Conservation (phyloP, 2,888 invertebrate species). For the Brachynemurus nebulosus region DNA sequence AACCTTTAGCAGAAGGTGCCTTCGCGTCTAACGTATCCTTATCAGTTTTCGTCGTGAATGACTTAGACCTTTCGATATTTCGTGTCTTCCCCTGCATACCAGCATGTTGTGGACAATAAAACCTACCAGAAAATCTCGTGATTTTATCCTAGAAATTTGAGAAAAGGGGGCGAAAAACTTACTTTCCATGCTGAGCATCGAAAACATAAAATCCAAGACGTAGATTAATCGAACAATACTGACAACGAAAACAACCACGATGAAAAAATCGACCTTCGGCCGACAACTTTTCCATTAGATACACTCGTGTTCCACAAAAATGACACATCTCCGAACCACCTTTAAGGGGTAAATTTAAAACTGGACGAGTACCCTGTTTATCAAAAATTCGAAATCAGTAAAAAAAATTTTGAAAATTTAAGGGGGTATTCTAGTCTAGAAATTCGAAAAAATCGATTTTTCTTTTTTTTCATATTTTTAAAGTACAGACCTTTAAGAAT, state of each 20-base stretch:
- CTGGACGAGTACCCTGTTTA: conserved; percentile 42
- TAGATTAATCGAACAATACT: conserved; percentile 76
- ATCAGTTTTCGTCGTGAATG: conserved; percentile 24
- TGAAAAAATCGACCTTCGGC: conserved; percentile 87
- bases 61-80: conserved; percentile 15
- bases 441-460: too few relatives aligned
- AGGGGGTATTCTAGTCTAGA: too few relatives aligned
- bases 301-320: conserved; percentile 85
- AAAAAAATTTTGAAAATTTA: too few relatives aligned
- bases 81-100: conserved; percentile 43
- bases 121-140: conserved; percentile 28
- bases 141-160: background rate
- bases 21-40: conserved; percentile 35
- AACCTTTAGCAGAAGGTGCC: conserved; percentile 36
- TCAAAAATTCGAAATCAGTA: conserved; percentile 11
- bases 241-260: conserved; percentile 86
- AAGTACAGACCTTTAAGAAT: too few relatives aligned
- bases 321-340: conserved; percentile 64
- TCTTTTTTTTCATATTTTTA: too few relatives aligned
- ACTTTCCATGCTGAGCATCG: conserved; percentile 51
- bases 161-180: background rate
- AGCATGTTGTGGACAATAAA: conserved; percentile 66
- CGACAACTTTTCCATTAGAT: conserved; percentile 81
- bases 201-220: conserved; percentile 66
- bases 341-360: conserved; percentile 45